Base-by-base conservation (phyloP, 92 coral and sea anemone genomes). In the Nematostella vectensis region DNA sequence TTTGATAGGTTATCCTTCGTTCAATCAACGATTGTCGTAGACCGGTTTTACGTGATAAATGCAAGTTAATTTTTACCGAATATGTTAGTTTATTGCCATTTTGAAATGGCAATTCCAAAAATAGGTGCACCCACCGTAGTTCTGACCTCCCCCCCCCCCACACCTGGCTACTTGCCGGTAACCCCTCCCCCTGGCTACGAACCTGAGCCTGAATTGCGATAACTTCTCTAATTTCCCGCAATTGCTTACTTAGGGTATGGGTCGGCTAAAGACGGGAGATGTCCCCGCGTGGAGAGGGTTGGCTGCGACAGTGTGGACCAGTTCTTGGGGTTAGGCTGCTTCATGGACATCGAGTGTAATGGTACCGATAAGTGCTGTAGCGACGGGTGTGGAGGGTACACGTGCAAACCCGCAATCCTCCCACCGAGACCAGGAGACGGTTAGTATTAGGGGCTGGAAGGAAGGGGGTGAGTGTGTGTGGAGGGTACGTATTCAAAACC, bases 181-280 rank as follows among this genome's bases (percentile, higher is more conserved):
- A n/a, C n/a, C n/a, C n/a, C n/a, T n/a, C n/a, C n/a, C n/a, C n/a
- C n/a, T n/a, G n/a, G n/a, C n/a, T n/a, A n/a, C n/a, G n/a, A n/a
- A n/a, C n/a, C n/a, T n/a, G n/a, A n/a, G n/a, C n/a, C n/a, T n/a
- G n/a, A n/a, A n/a, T n/a, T n/a, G n/a, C n/a, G n/a, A n/a, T n/a
- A n/a, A n/a, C n/a, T n/a, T n/a, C n/a, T n/a, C n/a, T n/a, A n/a
- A n/a, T n/a, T n/a, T n/a, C n/a, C n/a, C n/a, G n/a, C n/a, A n/a
- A n/a, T n/a, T n/a, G n/a, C n/a, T n/a, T n/a, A n/a, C 25, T 47
- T 27, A 79, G 94, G 79, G 15, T 83, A 73, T 48, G 71, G 79
- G 29, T 70, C 79, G 0, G 79, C 86, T 1, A 83, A 69, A 51
- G 85, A 83, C 31, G 94, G 94, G 9, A 62, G 66, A 31, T 83